Percentiles rank a stretch among this genome's conserved stretches.
phyloP scores from a whole-genome alignment of 1,140 invertebrate species.

The Ceratina australensis region DNA sequence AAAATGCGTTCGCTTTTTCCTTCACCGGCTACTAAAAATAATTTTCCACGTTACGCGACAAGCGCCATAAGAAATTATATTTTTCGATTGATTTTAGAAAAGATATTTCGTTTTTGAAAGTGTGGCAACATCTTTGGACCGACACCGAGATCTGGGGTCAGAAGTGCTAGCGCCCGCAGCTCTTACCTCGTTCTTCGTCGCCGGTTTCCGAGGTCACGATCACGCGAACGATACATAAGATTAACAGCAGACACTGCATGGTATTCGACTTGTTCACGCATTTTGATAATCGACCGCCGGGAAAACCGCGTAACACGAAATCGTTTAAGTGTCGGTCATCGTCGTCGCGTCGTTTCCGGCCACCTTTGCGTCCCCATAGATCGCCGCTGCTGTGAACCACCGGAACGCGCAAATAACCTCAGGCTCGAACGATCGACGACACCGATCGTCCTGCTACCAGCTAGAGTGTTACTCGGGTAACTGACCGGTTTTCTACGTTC shows the following conservation, averaged over 20 bases:
- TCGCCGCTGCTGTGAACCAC: not conserved
- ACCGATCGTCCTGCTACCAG: conserved; percentile 43
- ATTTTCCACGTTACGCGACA: no score
- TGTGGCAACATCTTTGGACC: no score
- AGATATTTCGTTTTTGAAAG: no score
- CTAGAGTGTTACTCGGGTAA: conserved; percentile 60
- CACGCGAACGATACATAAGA: conserved; percentile 49
- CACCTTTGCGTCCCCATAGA: conserved; percentile 16
- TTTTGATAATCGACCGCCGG: conserved; percentile 47
- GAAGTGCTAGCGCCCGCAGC: not conserved
- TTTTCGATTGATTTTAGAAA: no score
- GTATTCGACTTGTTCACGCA: conserved; percentile 53
- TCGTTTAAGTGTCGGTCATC: conserved; percentile 20
- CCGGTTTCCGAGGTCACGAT: conserved; percentile 22
- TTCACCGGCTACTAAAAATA: no score
- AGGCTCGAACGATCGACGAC: conserved; percentile 40
- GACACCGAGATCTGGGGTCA: no score
- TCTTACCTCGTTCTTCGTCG: conserved; percentile 59
- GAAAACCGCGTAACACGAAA: conserved; percentile 12
- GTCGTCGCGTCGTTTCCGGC: conserved; percentile 20
- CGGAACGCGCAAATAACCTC: not conserved
- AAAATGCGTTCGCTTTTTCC: no score
- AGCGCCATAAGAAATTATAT: no score
- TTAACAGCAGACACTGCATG: conserved; percentile 57
- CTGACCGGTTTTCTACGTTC: conserved; percentile 59